Conservation (phyloP, 2,113 vertebrate species). For the Kryptolebias marmoratus region DNA sequence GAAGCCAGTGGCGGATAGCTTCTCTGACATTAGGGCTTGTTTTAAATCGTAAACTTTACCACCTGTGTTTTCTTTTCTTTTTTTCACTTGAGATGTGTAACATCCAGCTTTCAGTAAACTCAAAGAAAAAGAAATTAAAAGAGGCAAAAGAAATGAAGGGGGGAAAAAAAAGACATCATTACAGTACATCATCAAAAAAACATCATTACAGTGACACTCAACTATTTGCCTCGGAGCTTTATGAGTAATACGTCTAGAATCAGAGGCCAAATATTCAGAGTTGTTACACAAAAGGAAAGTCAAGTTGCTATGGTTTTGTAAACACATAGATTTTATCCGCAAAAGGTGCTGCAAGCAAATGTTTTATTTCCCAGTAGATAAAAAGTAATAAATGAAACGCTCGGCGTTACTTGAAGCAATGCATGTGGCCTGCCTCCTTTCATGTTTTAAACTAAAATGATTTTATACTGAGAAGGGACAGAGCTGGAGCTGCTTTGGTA, state of each 20-base stretch:
- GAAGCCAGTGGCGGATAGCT: too few relatives aligned
- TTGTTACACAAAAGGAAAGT: slow-evolving; percentile 46
- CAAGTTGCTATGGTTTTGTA: slow-evolving; percentile 46
- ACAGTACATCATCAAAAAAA: slow-evolving; percentile 57
- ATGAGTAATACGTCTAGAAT: slow-evolving; percentile 65
- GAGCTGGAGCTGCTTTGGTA: too few relatives aligned
- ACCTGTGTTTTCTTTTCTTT: too few relatives aligned
- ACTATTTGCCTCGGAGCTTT: slow-evolving; percentile 56
- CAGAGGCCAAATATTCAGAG: slow-evolving; percentile 57
- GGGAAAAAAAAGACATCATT: slow-evolving; percentile 52
- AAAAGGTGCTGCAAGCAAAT: slow-evolving; percentile 8
- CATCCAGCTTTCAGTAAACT: too few relatives aligned
- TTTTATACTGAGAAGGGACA: too few relatives aligned
- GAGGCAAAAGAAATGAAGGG: slow-evolving; percentile 15
- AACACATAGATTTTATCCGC: slow-evolving; percentile 32
- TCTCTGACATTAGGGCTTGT: too few relatives aligned
- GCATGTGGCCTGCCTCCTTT: too few relatives aligned
- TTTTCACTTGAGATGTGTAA: too few relatives aligned
- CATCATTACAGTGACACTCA: slow-evolving; percentile 62
- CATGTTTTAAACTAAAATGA: too few relatives aligned
- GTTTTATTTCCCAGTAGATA: neutral
- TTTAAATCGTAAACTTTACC: too few relatives aligned
- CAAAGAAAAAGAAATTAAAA: slow-evolving; percentile 22
- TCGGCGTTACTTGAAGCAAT: too few relatives aligned
- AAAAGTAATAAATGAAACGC: neutral